Evolutionary conservation across 1,140 invertebrate genomes (phyloP).

Genomic region (Drosophila funebris): DNA sequence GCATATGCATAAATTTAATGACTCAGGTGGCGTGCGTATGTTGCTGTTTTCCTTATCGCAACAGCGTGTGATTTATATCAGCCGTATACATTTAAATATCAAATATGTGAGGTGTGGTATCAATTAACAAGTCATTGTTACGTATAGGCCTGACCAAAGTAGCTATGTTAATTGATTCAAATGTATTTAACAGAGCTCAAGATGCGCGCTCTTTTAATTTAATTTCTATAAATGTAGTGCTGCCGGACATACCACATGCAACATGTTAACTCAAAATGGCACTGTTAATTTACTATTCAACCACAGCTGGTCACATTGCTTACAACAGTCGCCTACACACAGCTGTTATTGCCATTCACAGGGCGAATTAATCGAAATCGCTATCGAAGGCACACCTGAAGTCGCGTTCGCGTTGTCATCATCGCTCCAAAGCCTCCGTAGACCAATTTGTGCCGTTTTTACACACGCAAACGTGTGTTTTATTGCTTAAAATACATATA

Average conservation of each 20-base stretch:
- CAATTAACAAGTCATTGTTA: slow-evolving; percentile 40
- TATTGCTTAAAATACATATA: slow-evolving; percentile 34
- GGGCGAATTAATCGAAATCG: slow-evolving; percentile 1
- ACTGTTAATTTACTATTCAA: neutral
- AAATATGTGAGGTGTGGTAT: slow-evolving; percentile 45
- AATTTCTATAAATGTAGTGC: neutral
- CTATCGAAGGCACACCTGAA: slow-evolving; percentile 38
- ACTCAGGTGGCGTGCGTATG: slow-evolving; percentile 45
- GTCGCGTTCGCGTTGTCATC: slow-evolving; percentile 64
- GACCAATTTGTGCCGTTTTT: slow-evolving; percentile 51
- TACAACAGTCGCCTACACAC: neutral
- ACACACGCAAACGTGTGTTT: slow-evolving; percentile 42
- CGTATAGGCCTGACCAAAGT: too few species aligned
- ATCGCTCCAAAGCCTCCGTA: slow-evolving; percentile 36
- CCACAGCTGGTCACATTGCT: neutral
- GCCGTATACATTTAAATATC: slow-evolving; percentile 5
- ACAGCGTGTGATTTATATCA: slow-evolving; percentile 47
- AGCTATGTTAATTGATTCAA: too few species aligned
- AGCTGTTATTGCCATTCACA: slow-evolving; percentile 39
- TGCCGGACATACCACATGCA: neutral
- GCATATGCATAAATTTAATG: slow-evolving; percentile 60
- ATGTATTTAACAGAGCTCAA: neutral
- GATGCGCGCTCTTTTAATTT: neutral
- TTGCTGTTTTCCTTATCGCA: slow-evolving; percentile 53
- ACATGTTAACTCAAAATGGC: slow-evolving; percentile 14